These are phyloP conservation scores for Xiphorhynchus erythropygius DNA, from an alignment of 2,797 vertebrate species.

Conservation along the genomic window DNA sequence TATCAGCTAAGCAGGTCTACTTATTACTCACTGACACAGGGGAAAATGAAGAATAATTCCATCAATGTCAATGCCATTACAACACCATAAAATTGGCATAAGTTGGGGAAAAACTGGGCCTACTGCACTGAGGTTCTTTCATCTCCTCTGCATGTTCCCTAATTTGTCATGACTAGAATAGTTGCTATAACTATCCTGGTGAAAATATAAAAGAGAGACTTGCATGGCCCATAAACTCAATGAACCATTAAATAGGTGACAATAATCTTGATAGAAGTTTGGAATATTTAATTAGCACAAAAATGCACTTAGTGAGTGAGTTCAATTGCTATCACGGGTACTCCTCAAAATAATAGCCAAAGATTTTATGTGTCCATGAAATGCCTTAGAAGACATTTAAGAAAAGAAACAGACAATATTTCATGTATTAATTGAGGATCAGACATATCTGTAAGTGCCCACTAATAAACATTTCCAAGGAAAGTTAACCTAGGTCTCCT, in stretches of 20 bases:
- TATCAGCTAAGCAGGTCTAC: neutral
- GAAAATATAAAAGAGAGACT: constrained; percentile 75
- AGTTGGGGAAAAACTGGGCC: constrained; percentile 29
- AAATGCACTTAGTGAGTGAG: constrained; percentile 74
- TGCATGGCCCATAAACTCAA: constrained; percentile 78
- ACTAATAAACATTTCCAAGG: constrained; percentile 77
- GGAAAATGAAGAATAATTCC: constrained; percentile 8
- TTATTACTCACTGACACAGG: neutral
- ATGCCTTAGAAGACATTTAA: constrained; percentile 76
- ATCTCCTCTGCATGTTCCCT: constrained; percentile 67
- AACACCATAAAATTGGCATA: constrained; percentile 42
- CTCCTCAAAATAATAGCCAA: constrained; percentile 79
- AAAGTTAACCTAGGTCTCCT: constrained; percentile 76
- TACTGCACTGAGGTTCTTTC: constrained; percentile 58
- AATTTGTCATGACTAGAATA: constrained; percentile 75
- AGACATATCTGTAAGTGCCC: constrained; percentile 65
- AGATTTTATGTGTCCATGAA: constrained; percentile 78
- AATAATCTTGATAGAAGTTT: constrained; percentile 83
- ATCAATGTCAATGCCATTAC: constrained; percentile 51
- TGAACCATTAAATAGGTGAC: constrained; percentile 84
- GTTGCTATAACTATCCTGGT: constrained; percentile 73
- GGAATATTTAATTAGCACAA: constrained; percentile 83
- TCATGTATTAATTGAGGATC: constrained; percentile 79
- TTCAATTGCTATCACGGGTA: constrained; percentile 76
- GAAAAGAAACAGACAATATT: constrained; percentile 77